Evolutionary conservation across 2,113 vertebrate genomes (phyloP).

Genomic region (Synchiropus splendidus): DNA sequence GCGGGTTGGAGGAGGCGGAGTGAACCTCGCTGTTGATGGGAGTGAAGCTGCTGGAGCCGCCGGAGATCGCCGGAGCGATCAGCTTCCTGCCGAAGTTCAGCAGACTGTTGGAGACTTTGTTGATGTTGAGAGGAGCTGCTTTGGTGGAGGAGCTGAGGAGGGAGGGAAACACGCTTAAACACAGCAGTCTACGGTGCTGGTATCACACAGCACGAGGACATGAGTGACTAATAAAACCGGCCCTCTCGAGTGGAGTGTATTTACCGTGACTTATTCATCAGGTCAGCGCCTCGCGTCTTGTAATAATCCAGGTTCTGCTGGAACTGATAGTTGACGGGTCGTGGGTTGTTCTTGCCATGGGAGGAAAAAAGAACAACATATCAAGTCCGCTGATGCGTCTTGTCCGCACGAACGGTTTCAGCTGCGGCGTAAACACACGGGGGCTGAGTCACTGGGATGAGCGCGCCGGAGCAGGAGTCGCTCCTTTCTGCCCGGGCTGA

Average conservation of each 20-base stretch:
- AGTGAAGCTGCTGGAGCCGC: constrained; percentile 45
- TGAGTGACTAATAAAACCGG: too few species aligned
- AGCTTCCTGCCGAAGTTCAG: constrained; percentile 91
- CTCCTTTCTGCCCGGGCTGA: neutral
- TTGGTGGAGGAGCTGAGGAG: constrained; percentile 61
- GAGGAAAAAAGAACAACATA: neutral
- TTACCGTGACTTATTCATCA: constrained; percentile 90
- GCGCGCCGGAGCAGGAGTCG: too few species aligned
- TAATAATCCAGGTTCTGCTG: constrained; percentile 98
- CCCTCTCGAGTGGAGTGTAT: neutral
- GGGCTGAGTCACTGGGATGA: too few species aligned
- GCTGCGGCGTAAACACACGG: too few species aligned
- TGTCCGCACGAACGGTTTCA: too few species aligned
- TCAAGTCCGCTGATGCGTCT: constrained; percentile 1
- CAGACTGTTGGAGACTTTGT: constrained; percentile 95
- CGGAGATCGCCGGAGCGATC: constrained; percentile 78
- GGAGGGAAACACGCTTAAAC: neutral
- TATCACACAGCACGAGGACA: neutral
- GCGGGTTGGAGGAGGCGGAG: constrained; percentile 41
- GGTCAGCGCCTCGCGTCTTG: constrained; percentile 89
- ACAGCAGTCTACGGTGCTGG: too few species aligned
- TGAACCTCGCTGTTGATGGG: constrained; percentile 62
- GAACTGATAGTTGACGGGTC: constrained; percentile 91
- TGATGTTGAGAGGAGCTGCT: constrained; percentile 85
- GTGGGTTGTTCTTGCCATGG: constrained; percentile 76